Base-by-base conservation (phyloP, 2,888 invertebrate species). In the Erebia palarica region DNA sequence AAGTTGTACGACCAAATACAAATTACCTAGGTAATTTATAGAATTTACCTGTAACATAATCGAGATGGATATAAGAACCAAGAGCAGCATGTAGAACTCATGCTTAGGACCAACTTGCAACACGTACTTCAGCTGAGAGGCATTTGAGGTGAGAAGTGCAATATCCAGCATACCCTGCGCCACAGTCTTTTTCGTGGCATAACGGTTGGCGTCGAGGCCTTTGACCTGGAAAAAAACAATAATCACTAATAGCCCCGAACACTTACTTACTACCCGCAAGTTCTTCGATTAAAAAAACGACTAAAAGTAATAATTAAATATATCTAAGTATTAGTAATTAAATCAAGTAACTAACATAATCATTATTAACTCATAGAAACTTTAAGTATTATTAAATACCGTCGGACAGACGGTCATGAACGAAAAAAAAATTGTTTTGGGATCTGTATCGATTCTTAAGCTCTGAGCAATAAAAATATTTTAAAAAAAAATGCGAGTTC, bases 151-250 rank as follows among this genome's bases (percentile, higher is more conserved):
- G 66, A 98, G 92, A 75, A 98, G 90, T 0, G 98, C 97, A 71
- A 98, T 97, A 86, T 98, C 97, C 79, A 98, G 94, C 95, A 98
- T 96, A 5, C 98, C 97, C 93, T 98, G 98, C 0, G 98, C 97
- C 71, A 98, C 97, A 0, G 97, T 97, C 89, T 98, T 98, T 89
- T 98, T 98, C 11, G 97, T 97, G 27, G 98, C 97, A 94, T 98
- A 98, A 77, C 96, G 95, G 88, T 98, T 98, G 4, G 97, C 96
- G 83, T 98, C 97, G 86, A 97, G 90, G 0, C 95, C 94, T 87
- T 97, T 97, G 79, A 94, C 84, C 96, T 96, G 87, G 59, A 92
- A 91, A 63, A 21, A 7, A n/a, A 0, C 5, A 21, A 4, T 27
- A 21, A 27, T 27, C 27, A 3, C 27, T 27, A 27, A 27, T 3